A percentile compares a stretch with the other conserved stretches of the same genome.
phyloP scores from a whole-genome alignment of 2,113 vertebrate genomes.

The Fulica atra region DNA sequence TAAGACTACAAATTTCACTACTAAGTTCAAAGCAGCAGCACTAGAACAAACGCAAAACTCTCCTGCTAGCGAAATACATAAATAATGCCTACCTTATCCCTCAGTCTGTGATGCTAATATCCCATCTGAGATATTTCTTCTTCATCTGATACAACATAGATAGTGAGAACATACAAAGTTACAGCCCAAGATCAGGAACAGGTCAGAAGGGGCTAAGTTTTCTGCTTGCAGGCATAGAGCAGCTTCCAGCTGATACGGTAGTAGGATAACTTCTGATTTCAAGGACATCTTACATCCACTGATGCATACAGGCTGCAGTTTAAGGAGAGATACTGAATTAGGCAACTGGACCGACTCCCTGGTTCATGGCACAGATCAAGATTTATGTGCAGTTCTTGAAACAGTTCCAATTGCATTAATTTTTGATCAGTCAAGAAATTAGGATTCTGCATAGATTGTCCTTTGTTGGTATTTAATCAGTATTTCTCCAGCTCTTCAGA shows the following conservation, averaged over 20 bases:
- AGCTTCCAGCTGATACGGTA: not conserved
- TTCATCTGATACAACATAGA: not conserved
- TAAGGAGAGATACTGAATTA: not conserved
- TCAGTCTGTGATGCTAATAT: not conserved
- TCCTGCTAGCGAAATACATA: not conserved
- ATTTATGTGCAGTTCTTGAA: not conserved
- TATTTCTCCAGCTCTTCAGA: not conserved
- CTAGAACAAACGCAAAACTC: not conserved
- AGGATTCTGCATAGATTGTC: not conserved
- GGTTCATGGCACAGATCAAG: not conserved
- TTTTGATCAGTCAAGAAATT: not conserved
- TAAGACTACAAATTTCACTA: not conserved
- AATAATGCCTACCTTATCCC: not conserved
- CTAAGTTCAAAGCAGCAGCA: not conserved
- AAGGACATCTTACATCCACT: not conserved
- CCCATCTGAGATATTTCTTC: not conserved
- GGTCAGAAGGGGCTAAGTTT: not conserved
- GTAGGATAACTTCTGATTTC: not conserved
- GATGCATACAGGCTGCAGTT: not conserved
- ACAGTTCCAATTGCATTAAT: not conserved
- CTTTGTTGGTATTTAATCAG: not conserved
- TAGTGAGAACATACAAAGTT: not conserved
- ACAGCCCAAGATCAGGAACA: not conserved
- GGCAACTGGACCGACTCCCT: not conserved
- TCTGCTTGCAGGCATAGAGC: not conserved